phyloP scores from a whole-genome alignment of 1,140 invertebrate genomes.

The Drosophila triauraria region DNA sequence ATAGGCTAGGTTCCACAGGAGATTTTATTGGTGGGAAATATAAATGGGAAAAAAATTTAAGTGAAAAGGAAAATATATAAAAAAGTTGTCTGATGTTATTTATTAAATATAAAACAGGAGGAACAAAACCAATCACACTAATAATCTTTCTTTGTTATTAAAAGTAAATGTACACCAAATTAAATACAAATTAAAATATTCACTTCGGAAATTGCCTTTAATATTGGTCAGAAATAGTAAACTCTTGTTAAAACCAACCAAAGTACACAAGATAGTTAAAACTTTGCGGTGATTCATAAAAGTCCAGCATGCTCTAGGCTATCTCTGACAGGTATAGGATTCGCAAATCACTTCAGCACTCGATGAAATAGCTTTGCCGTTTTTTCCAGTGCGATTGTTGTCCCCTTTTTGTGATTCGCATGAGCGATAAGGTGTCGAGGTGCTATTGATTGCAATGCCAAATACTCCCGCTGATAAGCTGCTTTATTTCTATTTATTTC shows the following conservation, averaged over 20 bases:
- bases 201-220: neutral
- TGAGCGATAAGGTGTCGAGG: constrained; percentile 47
- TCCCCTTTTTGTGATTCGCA: constrained; percentile 29
- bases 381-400: constrained; percentile 20
- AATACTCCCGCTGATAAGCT: constrained; percentile 64
- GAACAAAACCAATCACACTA: too few species aligned
- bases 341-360: constrained; percentile 22
- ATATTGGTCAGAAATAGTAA: neutral
- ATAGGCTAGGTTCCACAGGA: neutral
- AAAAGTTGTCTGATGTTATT: too few species aligned
- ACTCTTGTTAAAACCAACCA: neutral
- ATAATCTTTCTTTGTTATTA: neutral
- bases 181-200: neutral
- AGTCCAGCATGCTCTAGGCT: neutral
- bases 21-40: neutral
- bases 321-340: constrained; percentile 11
- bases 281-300: constrained; percentile 6
- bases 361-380: neutral
- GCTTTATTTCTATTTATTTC: constrained; percentile 32
- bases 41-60: too few species aligned
- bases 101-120: too few species aligned
- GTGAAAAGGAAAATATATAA: too few species aligned
- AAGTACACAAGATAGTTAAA: neutral
- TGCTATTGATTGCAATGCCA: constrained; percentile 52
- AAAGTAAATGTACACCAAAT: neutral